These are phyloP conservation scores for Lasioglossum vierecki DNA, from an alignment of 2,888 invertebrate genomes.

Conservation along the genomic window DNA sequence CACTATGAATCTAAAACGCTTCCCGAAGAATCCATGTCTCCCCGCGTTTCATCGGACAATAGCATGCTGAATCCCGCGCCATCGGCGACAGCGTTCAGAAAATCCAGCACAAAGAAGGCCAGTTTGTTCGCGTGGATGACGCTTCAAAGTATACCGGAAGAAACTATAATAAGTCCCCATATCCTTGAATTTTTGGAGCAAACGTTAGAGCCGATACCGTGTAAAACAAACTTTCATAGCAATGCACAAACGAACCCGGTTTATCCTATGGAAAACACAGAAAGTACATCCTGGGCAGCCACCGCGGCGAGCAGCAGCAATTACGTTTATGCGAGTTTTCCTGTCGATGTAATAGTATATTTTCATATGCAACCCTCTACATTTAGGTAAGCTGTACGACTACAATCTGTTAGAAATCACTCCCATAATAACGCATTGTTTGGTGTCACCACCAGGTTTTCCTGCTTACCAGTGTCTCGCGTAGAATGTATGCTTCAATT, in stretches of 20 bases:
- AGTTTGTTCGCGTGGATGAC: conserved; percentile 98
- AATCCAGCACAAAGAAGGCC: conserved; percentile 92
- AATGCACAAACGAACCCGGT: conserved; percentile 76
- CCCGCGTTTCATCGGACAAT: conserved; percentile 82
- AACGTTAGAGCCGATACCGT: conserved; percentile 97
- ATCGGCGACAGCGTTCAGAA: conserved; percentile 81
- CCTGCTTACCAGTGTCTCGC: conserved; percentile 96
- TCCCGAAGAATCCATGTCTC: conserved; percentile 86
- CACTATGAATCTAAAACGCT: conserved; percentile 93
- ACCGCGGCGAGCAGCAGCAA: conserved; percentile 81
- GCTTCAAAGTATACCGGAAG: conserved; percentile 97
- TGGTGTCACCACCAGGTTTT: conserved; percentile 89
- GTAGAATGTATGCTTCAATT: conserved; percentile 98
- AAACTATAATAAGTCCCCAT: conserved; percentile 98
- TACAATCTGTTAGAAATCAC: background rate
- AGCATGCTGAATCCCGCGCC: conserved; percentile 76
- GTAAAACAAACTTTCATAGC: conserved; percentile 85
- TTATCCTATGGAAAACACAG: conserved; percentile 78
- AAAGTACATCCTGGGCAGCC: conserved; percentile 81
- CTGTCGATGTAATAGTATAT: conserved; percentile 99
- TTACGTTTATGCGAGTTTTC: conserved; percentile 96
- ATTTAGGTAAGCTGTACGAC: conserved; percentile 85
- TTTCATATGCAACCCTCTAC: conserved; percentile 99
- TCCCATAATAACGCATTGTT: background rate
- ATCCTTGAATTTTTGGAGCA: conserved; percentile 98